Base-by-base conservation (phyloP, 2,113 vertebrate species). In the Pachypanchax playfairii region DNA sequence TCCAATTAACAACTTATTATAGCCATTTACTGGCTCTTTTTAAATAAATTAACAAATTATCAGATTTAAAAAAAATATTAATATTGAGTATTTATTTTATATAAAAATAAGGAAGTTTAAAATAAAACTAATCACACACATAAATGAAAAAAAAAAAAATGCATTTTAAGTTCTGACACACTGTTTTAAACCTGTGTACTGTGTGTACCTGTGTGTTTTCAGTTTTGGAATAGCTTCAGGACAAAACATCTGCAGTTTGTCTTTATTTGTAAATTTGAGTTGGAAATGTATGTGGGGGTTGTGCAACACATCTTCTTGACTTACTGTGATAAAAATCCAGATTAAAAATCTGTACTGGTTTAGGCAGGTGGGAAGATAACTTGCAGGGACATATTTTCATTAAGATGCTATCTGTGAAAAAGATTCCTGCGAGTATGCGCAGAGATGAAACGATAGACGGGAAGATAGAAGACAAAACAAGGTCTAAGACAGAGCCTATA, bases 401-500 rank as follows among this genome's bases (percentile, higher is more conserved):
- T 3, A 3, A 46, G 72, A 51, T 65, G 33, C 46, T 36, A 44
- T 44, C 33, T 22, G 29, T 21, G 13, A 25, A 12, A 11, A 43
- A 17, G 31, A 25, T 10, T 25, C 3, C 33, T 61, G 24, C 44
- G 11, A n/a, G 29, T 6, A 4, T 3, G 15, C 38, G 17, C 57
- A 41, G 36, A 65, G n/a, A 0, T 8, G 24, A 61, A n/a, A 84
- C 51, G 24, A 51, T 41, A 57, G 52, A 63, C 8, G n/a, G 38
- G n/a, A 20, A 53, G 20, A 50, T 42, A 33, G 35, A 15, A 4
- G 39, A 29, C 7, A 51, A 6, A 46, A 31, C 29, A 33, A 49
- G 11, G 11, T 3, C 11, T 12, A 3, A 14, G 35, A 36, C 28
- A 29, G 28, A 7, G n/a, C n/a, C n/a, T n/a, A n/a, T n/a, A n/a